Base-by-base conservation (phyloP, 2,797 vertebrate species). In the Manis crassicaudata region DNA sequence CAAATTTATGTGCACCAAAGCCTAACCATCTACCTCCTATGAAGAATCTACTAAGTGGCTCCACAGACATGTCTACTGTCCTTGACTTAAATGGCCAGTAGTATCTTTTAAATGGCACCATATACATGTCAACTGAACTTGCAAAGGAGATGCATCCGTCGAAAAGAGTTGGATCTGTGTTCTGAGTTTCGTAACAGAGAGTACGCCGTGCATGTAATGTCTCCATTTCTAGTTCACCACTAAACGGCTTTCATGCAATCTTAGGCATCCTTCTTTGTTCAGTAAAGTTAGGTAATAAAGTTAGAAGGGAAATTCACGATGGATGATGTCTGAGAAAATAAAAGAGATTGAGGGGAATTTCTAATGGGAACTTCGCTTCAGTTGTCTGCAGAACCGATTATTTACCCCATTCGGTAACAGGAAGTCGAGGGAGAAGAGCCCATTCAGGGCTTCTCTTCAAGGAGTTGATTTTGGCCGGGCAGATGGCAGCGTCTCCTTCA, bases 391-490 rank as follows among this genome's bases (percentile, higher is more conserved):
- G 21, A 4, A 35, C 10, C 2, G 56, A 60, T 43, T 43, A 43
- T 32, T 58, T 80, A 37, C 9, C 2, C 3, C 23, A 2, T 58
- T 14, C 25, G 29, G 8, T 29, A 80, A 40, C 54, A 27, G 4
- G 29, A 35, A 40, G 56, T 14, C 4, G 3, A 0, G 1, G 1
- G 32, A 86, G 13, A 46, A 63, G 0, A 0, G 0, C 0, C 16
- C 11, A 14, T 37, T 52, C 7, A 6, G 5, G 29, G 7, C 3
- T 25, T 73, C 60, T 16, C 0, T 87, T 2, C 14, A 0, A 37
- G 0, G 3, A 3, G 0, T 29, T 4, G 5, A 58, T 0, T 13
- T 52, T 12, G 40, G 63, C 25, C 0, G 20, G 0, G 0, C 0
- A 25, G 4, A 5, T 1, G 6, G 6, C 32, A 25, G 0, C 25